phyloP scores from a whole-genome alignment of 1,140 invertebrate genomes.

The Cydia fagiglandana region DNA sequence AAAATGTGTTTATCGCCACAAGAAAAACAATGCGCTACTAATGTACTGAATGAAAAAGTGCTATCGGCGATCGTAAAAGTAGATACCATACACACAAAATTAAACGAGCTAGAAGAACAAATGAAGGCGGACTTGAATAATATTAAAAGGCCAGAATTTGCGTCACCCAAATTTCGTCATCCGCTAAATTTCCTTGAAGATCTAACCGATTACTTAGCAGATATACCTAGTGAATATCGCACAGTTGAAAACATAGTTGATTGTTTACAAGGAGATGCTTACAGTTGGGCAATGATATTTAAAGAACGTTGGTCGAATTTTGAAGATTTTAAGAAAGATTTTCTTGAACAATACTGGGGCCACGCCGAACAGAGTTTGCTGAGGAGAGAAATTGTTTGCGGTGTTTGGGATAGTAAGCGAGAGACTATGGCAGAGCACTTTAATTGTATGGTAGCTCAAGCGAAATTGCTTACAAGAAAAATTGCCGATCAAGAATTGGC shows the following conservation, averaged over 20 bases:
- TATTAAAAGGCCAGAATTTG: slow-evolving; percentile 3
- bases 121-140: not conserved
- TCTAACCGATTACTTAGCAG: not conserved
- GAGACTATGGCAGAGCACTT: slow-evolving; percentile 36
- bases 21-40: not conserved
- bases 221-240: not conserved
- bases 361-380: slow-evolving; percentile 37
- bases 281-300: slow-evolving; percentile 1
- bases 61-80: not conserved
- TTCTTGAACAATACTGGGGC: slow-evolving; percentile 40
- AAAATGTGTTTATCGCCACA: not conserved
- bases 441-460: slow-evolving; percentile 25
- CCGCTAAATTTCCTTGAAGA: slow-evolving; percentile 12
- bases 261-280: slow-evolving; percentile 8
- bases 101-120: not conserved
- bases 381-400: slow-evolving; percentile 32
- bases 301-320: slow-evolving; percentile 34
- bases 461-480: slow-evolving; percentile 30
- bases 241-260: not conserved
- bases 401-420: slow-evolving; percentile 34
- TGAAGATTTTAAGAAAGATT: slow-evolving; percentile 40
- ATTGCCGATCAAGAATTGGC: slow-evolving; percentile 36
- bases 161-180: not conserved
- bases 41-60: not conserved
- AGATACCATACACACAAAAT: not conserved